These are phyloP conservation scores for Albula goreensis DNA, from an alignment of 2,113 vertebrate species.

Conservation along the genomic window DNA sequence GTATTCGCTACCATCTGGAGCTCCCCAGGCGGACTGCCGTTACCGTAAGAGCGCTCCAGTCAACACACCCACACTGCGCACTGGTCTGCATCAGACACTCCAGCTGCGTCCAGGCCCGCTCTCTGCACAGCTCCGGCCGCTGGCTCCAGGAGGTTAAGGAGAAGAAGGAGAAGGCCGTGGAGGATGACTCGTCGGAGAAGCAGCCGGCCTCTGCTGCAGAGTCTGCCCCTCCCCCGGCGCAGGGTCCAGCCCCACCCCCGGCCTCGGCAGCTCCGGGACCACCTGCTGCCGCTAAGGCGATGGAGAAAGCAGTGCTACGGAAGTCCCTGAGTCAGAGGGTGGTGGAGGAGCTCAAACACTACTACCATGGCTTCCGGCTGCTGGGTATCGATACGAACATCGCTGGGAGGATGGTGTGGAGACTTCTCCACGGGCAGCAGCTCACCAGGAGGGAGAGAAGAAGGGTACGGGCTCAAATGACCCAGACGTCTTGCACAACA, in stretches of 20 bases:
- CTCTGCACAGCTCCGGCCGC: conserved; percentile 69
- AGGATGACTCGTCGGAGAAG: conserved; percentile 33
- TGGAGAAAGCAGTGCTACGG: conserved; percentile 57
- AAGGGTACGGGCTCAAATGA: conserved; percentile 71
- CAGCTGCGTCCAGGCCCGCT: conserved; percentile 39
- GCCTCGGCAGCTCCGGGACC: conserved; percentile 21
- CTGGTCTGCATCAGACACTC: conserved; percentile 36
- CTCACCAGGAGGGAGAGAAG: conserved; percentile 89
- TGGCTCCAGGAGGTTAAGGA: conserved; percentile 66
- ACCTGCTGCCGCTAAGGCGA: not conserved
- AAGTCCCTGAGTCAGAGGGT: conserved; percentile 73
- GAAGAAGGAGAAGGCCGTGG: conserved; percentile 25
- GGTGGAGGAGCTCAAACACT: conserved; percentile 85
- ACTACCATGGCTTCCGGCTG: conserved; percentile 86
- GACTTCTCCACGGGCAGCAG: conserved; percentile 83
- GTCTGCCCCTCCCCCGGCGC: conserved; percentile 17
- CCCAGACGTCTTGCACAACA: not conserved
- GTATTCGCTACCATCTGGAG: conserved; percentile 56
- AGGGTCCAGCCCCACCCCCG: conserved; percentile 8
- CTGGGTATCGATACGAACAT: conserved; percentile 90
- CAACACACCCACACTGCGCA: conserved; percentile 43
- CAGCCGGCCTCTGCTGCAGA: conserved; percentile 25
- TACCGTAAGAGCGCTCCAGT: conserved; percentile 24
- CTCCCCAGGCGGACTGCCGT: conserved; percentile 29
- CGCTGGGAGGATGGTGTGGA: conserved; percentile 88